These are phyloP conservation scores for Nineta flava DNA, from an alignment of 2,888 invertebrate species.

Conservation along the genomic window DNA sequence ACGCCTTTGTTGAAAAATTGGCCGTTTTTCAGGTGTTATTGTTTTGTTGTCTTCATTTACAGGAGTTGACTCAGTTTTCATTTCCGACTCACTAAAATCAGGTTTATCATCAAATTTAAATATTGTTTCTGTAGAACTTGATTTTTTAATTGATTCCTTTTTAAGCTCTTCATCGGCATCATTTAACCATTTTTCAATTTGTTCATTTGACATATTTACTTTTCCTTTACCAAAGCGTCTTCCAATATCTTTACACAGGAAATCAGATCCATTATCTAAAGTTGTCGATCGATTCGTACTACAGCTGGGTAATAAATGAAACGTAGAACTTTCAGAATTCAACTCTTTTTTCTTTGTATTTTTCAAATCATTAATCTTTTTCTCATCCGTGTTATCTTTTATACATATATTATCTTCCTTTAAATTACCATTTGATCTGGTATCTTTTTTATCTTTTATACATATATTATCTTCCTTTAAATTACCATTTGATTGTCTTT, in stretches of 20 bases:
- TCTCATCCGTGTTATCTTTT: background rate
- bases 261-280: slow-evolving; percentile 4
- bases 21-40: slow-evolving; percentile 6
- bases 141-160: slow-evolving; percentile 16
- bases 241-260: slow-evolving; percentile 24
- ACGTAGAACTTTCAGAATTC: no score
- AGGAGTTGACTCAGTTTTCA: slow-evolving; percentile 1
- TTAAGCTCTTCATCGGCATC: slow-evolving; percentile 23
- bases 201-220: slow-evolving; percentile 52
- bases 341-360: no score
- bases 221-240: slow-evolving; percentile 36
- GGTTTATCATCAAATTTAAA: slow-evolving; percentile 17
- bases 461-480: no score
- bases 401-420: slow-evolving; percentile 5
- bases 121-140: slow-evolving; percentile 21
- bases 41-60: slow-evolving; percentile 6
- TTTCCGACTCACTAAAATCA: slow-evolving; percentile 13
- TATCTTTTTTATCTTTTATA: no score
- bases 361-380: slow-evolving; percentile 8
- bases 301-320: no score
- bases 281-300: background rate
- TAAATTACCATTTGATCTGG: background rate
- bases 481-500: background rate
- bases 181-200: slow-evolving; percentile 48
- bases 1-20: slow-evolving; percentile 30